Base-by-base conservation (phyloP, 2,888 invertebrate species). In the Candidula unifasciata region DNA sequence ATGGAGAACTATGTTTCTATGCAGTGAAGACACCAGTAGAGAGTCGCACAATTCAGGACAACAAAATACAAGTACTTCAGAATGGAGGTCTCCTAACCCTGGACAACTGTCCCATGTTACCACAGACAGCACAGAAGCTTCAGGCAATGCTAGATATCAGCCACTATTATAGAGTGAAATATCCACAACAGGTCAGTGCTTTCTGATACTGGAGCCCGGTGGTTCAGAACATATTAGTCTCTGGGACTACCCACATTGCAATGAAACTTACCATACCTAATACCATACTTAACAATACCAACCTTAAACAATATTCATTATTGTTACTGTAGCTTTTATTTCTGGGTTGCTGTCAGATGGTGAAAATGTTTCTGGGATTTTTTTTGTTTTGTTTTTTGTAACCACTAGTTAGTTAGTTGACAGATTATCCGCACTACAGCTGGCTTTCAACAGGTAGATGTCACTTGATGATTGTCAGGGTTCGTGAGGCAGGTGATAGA, bases 141-240 rank as follows among this genome's bases (percentile, higher is more conserved):
- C 89, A 90, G 85, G 69, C 87, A 13, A 90, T 92, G 90, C 78
- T 92, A 78, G 83, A 90, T 77, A 88, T 89, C 80, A 90, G 90
- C 60, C 88, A 90, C 82, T 91, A 89, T 84, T 87, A 90, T 78
- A 89, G 87, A 64, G 85, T 87, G 60, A 88, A 86, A 83, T 87
- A 91, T 35, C 90, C 91, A 37, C 87, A 86, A 81, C 91, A 91
- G 90, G 92, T 92, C 0, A 27, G 78, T 27, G 0, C 0, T 54
- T n/a, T 27, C 30, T 27, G n/a, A 27, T 60, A 2, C 60, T 13
- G 21, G 21, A n/a, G 21, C 21, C 24, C 60, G 21, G n/a, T 24
- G 5, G 6, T 24, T 6, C 18, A 18, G 1, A 18, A n/a, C n/a
- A 60, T 44, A 13, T 44, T 13, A 10, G 6, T 44, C 44, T 44